phyloP scores from a whole-genome alignment of 2,113 vertebrate genomes.

The Aleadryas rufinucha region DNA sequence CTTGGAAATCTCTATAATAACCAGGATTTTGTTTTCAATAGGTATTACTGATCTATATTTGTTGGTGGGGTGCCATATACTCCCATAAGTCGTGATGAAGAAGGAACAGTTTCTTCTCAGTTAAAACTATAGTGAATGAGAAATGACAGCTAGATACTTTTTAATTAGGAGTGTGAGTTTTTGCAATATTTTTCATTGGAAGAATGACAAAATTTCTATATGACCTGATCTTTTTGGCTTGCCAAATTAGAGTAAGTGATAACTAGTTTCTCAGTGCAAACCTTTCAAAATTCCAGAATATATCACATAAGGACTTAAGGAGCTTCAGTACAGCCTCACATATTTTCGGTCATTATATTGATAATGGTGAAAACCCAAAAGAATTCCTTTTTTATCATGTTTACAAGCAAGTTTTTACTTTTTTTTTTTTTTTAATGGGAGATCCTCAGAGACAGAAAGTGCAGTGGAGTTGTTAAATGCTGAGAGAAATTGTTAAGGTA shows the following conservation, averaged over 20 bases:
- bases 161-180: background rate
- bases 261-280: background rate
- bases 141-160: background rate
- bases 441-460: background rate
- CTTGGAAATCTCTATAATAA: background rate
- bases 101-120: background rate
- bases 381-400: background rate
- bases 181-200: background rate
- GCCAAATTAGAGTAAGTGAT: background rate
- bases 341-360: background rate
- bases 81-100: background rate
- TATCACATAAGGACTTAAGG: background rate
- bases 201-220: background rate
- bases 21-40: background rate
- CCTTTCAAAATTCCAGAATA: background rate
- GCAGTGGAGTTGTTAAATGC: background rate
- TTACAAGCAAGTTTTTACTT: background rate
- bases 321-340: background rate
- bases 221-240: background rate
- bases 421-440: background rate
- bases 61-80: background rate
- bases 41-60: background rate
- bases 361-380: background rate
- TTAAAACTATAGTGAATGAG: background rate
- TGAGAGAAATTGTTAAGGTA: background rate